Conservation (phyloP, 2,113 vertebrate species). For the Clarias gariepinus region DNA sequence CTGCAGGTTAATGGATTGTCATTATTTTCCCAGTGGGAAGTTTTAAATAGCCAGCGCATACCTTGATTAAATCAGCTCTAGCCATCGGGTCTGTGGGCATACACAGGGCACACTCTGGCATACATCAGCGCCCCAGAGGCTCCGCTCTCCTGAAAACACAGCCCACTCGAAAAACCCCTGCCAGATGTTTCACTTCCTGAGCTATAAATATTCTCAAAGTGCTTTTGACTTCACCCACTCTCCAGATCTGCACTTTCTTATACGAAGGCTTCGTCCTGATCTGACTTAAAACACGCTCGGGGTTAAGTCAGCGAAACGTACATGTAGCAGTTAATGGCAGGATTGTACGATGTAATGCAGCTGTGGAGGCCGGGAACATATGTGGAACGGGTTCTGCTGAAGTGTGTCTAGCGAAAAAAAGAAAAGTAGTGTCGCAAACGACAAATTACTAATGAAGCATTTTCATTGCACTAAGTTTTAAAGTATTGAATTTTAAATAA, state of each 20-base stretch:
- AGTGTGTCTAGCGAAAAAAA: neutral
- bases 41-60: neutral
- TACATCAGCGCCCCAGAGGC: constrained; percentile 22
- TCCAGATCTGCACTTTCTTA: neutral
- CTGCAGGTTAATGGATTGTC: neutral
- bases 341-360: neutral
- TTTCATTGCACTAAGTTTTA: neutral
- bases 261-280: neutral
- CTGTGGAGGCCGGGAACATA: neutral
- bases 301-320: neutral
- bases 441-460: neutral
- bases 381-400: too few relatives aligned
- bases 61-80: constrained; percentile 40
- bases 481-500: neutral
- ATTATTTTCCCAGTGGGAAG: neutral
- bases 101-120: neutral
- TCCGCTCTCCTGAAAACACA: constrained; percentile 36
- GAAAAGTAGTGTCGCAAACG: neutral
- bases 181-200: constrained; percentile 51
- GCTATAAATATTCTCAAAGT: constrained; percentile 45
- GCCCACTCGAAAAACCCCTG: constrained; percentile 27
- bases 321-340: neutral
- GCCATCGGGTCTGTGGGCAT: neutral
- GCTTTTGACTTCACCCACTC: constrained; percentile 26
- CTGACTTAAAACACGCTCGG: neutral